Conservation (phyloP, 2,888 invertebrate genomes). For the Tachina lurida region DNA sequence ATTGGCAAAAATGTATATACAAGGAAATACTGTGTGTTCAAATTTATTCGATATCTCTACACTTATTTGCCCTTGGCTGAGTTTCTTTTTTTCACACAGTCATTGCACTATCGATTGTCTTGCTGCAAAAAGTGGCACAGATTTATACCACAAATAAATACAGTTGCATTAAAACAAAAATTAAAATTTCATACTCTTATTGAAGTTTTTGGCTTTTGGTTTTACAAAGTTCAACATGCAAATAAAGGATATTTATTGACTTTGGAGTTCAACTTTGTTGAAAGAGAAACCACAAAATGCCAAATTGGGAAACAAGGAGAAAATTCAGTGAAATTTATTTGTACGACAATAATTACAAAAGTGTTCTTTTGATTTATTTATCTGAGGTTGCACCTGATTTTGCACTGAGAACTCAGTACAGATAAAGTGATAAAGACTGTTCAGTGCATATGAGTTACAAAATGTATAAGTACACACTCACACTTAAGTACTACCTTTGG, state of each 20-base stretch:
- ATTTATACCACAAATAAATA: slow-evolving; percentile 35
- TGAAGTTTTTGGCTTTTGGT: slow-evolving; percentile 35
- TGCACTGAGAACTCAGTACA: not conserved
- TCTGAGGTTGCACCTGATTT: slow-evolving; percentile 35
- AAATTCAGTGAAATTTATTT: slow-evolving; percentile 24
- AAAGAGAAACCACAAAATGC: slow-evolving; percentile 33
- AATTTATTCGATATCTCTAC: not conserved
- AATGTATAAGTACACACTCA: not conserved
- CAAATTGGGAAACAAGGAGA: not conserved
- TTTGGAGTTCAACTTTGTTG: not conserved
- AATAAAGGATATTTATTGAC: slow-evolving; percentile 38
- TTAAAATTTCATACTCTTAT: slow-evolving; percentile 31
- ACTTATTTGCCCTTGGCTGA: slow-evolving; percentile 59
- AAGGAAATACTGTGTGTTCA: not conserved
- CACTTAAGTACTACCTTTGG: not conserved
- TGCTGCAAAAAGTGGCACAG: slow-evolving; percentile 51
- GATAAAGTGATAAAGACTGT: slow-evolving; percentile 12
- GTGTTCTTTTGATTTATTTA: slow-evolving; percentile 15
- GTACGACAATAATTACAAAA: slow-evolving; percentile 32
- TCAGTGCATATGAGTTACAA: not conserved
- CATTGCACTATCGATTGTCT: slow-evolving; percentile 66
- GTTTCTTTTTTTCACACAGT: slow-evolving; percentile 60
- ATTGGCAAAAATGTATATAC: not conserved
- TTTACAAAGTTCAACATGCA: slow-evolving; percentile 49
- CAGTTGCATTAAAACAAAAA: slow-evolving; percentile 29